These are phyloP conservation scores for Hipparchia sbordonii DNA, from an alignment of 2,888 invertebrate genomes.

Conservation along the genomic window DNA sequence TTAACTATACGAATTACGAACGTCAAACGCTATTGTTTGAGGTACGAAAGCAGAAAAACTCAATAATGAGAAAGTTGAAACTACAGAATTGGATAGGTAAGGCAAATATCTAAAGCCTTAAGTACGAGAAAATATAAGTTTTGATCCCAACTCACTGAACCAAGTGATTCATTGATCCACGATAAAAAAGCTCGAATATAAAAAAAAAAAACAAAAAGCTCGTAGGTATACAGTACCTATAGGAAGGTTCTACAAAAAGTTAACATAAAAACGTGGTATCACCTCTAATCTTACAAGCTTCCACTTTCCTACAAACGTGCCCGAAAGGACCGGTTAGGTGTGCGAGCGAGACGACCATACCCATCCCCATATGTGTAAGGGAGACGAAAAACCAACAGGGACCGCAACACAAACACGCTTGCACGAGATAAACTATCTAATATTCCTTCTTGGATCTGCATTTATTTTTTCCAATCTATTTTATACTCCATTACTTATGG, in stretches of 20 bases:
- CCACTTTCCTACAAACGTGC: constrained; percentile 35
- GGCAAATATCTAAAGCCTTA: not conserved
- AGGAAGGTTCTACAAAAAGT: constrained; percentile 19
- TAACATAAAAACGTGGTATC: constrained; percentile 24
- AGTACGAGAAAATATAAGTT: not conserved
- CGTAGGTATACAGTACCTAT: not conserved
- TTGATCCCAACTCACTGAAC: constrained; percentile 4
- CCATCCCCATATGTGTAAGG: constrained; percentile 44
- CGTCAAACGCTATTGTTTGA: too few species aligned
- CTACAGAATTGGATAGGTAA: too few species aligned
- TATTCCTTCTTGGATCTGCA: constrained; percentile 49
- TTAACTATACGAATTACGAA: too few species aligned
- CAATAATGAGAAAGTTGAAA: too few species aligned
- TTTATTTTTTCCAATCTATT: constrained; percentile 38
- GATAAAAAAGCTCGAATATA: not conserved
- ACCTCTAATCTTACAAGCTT: constrained; percentile 37
- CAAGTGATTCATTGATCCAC: constrained; percentile 3
- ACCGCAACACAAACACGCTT: constrained; percentile 64
- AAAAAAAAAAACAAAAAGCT: not conserved
- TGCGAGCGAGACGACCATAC: constrained; percentile 48
- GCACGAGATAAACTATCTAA: constrained; percentile 55
- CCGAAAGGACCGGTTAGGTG: constrained; percentile 57
- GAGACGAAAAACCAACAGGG: constrained; percentile 55
- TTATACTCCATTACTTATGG: constrained; percentile 24
- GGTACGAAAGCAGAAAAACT: too few species aligned